Base-by-base conservation (phyloP, 2,888 invertebrate species). In the Biston stratarius region DNA sequence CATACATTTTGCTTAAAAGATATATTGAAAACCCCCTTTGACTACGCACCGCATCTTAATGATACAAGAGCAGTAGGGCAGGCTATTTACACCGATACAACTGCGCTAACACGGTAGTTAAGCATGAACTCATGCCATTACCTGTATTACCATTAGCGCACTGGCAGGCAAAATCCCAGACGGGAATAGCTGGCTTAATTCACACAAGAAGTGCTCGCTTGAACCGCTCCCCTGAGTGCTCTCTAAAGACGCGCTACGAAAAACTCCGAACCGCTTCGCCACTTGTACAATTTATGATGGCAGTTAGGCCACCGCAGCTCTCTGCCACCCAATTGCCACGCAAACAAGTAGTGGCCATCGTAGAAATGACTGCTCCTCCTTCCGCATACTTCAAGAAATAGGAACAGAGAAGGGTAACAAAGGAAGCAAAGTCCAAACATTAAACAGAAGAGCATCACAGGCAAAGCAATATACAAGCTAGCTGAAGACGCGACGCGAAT, bases 221-320 rank as follows among this genome's bases (percentile, higher is more conserved):
- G 78, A 82, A 84, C 81, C 77, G 72, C 81, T 86, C 85, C 83
- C 83, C 77, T 75, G 85, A 87, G 88, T 81, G 81, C 79, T 82
- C 80, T 81, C 83, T 83, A 84, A 88, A 88, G 85, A 84, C 84
- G 83, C 78, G 79, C 80, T 72, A 78, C 79, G 84, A 87, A 88
- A 88, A 88, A 86, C 83, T 83, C 78, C 72, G 76, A 75, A 80
- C 79, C 79, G 80, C 78, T 84, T 84, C 83, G 80, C 86, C 84
- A 85, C 83, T 84, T 83, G 82, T 80, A 83, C 81, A 85, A 88
- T 89, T 89, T 89, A 90, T 88, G 83, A 81, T 77, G 81, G 85
- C 84, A 88, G 86, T 89, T 89, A 87, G 83, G 82, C 84, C 78
- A 86, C 81, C 82, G 82, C 80, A 83, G 83, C 83, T 78, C 80